A percentile compares a stretch with the other conserved stretches of the same genome.
Conservation (phyloP, 2,113 vertebrate species). For the Orcinus orca region DNA sequence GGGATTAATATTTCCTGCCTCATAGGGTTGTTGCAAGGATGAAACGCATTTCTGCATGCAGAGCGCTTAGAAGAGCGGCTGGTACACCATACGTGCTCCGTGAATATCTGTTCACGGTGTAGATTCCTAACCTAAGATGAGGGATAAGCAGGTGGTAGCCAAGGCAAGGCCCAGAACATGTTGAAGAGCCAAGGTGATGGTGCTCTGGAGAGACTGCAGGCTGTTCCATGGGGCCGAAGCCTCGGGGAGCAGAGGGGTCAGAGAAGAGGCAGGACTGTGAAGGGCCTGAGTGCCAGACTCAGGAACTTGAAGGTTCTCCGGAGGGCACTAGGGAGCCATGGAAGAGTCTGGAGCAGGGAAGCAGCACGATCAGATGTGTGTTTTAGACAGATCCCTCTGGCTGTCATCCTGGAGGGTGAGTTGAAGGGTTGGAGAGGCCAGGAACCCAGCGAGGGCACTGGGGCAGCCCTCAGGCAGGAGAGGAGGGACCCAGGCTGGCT, state of each 20-base stretch:
- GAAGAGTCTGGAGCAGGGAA: neutral
- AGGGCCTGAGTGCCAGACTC: neutral
- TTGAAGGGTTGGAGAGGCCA: neutral
- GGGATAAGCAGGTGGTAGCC: neutral
- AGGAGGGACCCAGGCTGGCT: neutral
- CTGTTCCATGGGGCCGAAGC: neutral
- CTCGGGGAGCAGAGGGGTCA: neutral
- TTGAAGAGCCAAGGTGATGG: neutral
- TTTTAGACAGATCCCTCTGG: neutral
- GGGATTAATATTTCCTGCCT: neutral
- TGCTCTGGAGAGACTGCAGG: neutral
- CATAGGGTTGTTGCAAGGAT: neutral
- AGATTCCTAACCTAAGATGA: neutral
- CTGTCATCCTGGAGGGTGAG: neutral
- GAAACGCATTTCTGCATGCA: neutral
- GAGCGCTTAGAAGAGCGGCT: fast-evolving
- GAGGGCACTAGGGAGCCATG: neutral
- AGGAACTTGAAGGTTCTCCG: neutral
- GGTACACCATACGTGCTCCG: fast-evolving
- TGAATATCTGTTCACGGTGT: fast-evolving
- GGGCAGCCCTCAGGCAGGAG: neutral
- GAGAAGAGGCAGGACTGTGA: neutral
- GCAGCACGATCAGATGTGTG: neutral
- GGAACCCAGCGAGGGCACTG: neutral
- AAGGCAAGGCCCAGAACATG: neutral